Base-by-base conservation (phyloP, 2,797 vertebrate species). In the Phoebastria nigripes region DNA sequence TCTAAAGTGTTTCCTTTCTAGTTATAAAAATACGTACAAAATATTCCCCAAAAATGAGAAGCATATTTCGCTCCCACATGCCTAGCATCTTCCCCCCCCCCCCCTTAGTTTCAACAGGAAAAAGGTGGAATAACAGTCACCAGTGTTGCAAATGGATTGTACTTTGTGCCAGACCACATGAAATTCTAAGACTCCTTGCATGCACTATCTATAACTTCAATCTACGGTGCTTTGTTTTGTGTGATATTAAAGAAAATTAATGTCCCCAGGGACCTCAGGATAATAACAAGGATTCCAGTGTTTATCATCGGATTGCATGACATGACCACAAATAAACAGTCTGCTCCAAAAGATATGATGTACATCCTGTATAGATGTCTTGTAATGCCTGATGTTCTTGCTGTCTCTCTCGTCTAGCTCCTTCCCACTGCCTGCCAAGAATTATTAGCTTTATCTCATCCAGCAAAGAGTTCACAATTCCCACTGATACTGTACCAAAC, bases 381-480 rank as follows among this genome's bases (percentile, higher is more conserved):
- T 41, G 35, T 6, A 76, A 83, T 52, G 28, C 39, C 89, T 65
- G 39, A 47, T 76, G 71, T 41, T 91, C 84, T 51, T n/a, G 61
- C 46, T 9, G 5, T 69, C 61, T 83, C 66, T 90, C 82, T 89
- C 72, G 58, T 74, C 25, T 22, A 70, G 73, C 6, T 82, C 42
- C 59, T 92, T 92, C 74, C 49, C 61, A 52, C 33, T 59, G 66
- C 80, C 84, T 97, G 84, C 67, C 84, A 94, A 62, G 51, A 96
- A 79, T 72, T 77, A 92, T 62, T 78, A 93, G 71, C 67, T 96
- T 82, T 82, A 67, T 78, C 79, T 94, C 62, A 16, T 15, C 28
- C 55, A 93, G 69, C 47, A 87, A 78, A 63, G 39, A 76, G 77
- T 69, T 76, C 15, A 6, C n/a, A 91, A 33, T 87, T 94, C 82